phyloP scores from a whole-genome alignment of 1,140 invertebrate genomes.

The Drosophila insularis region DNA sequence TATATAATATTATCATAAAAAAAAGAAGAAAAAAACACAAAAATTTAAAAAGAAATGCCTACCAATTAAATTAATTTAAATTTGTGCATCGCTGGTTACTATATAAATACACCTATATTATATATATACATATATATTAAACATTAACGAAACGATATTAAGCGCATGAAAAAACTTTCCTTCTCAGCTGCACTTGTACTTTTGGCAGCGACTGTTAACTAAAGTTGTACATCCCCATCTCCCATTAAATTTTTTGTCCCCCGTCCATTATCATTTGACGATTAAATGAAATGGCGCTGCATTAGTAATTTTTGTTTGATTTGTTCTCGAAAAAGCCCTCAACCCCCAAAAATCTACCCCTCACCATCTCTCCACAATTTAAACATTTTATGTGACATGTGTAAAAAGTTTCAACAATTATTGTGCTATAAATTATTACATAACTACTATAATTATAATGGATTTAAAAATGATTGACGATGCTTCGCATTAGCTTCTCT shows the following conservation, averaged over 20 bases:
- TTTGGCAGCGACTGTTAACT: constrained; percentile 47
- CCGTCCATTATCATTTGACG: background rate
- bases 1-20: constrained; percentile 59
- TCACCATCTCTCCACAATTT: background rate
- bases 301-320: constrained; percentile 30
- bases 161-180: constrained; percentile 22
- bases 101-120: constrained; percentile 49
- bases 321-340: constrained; percentile 9
- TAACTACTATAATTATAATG: constrained; percentile 56
- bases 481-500: constrained; percentile 27
- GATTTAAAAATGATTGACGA: constrained; percentile 47
- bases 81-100: constrained; percentile 63
- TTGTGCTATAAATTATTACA: constrained; percentile 66
- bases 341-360: no score
- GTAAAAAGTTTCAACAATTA: constrained; percentile 52
- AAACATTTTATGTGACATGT: constrained; percentile 41
- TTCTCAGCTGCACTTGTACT: constrained; percentile 51
- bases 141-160: constrained; percentile 69
- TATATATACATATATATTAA: constrained; percentile 43
- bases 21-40: constrained; percentile 58
- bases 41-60: constrained; percentile 54
- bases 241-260: constrained; percentile 32
- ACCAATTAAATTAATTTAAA: constrained; percentile 53
- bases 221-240: constrained; percentile 30
- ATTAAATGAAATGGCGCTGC: constrained; percentile 2